A percentile compares a stretch with the other conserved stretches of the same genome.
phyloP scores from a whole-genome alignment of 2,888 invertebrate species.

The Trissolcus brochymenae region DNA sequence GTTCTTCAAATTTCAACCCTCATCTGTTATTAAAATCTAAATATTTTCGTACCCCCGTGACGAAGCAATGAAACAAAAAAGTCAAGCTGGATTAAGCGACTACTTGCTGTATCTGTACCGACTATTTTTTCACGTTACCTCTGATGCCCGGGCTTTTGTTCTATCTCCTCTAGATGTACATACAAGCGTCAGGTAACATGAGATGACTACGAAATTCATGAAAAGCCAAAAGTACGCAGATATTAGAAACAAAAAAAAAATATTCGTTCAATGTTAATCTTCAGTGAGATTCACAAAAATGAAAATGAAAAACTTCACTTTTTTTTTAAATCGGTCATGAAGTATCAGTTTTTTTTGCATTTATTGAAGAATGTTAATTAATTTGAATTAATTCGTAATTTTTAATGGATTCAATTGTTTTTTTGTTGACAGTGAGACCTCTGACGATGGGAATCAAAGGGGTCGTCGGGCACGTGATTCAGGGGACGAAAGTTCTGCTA shows the following conservation, averaged over 20 bases:
- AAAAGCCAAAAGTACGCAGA: slow-evolving; percentile 23
- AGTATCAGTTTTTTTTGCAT: no score
- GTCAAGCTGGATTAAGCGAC: slow-evolving; percentile 38
- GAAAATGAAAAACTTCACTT: no score
- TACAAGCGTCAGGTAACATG: slow-evolving; percentile 42
- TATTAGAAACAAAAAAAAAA: neutral
- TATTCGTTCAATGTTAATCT: no score
- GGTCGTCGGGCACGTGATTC: slow-evolving; percentile 86
- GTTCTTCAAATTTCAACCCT: no score
- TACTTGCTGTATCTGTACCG: slow-evolving; percentile 26
- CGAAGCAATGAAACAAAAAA: slow-evolving; percentile 22
- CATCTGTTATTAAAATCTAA: neutral
- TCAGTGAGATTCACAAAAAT: no score
- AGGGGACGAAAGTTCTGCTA: slow-evolving; percentile 87
- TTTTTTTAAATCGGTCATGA: no score
- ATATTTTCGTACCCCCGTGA: slow-evolving; percentile 1
- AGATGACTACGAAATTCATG: slow-evolving; percentile 40
- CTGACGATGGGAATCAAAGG: slow-evolving; percentile 86
- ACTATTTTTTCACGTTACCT: slow-evolving; percentile 40
- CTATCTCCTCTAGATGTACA: slow-evolving; percentile 42
- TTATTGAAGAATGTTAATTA: no score
- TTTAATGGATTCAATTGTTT: no score
- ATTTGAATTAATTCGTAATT: no score
- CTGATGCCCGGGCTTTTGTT: slow-evolving; percentile 28
- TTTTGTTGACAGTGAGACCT: slow-evolving; percentile 83